Evolutionary conservation across 2,888 invertebrate genomes (phyloP).

Genomic region (Morpho achilles): DNA sequence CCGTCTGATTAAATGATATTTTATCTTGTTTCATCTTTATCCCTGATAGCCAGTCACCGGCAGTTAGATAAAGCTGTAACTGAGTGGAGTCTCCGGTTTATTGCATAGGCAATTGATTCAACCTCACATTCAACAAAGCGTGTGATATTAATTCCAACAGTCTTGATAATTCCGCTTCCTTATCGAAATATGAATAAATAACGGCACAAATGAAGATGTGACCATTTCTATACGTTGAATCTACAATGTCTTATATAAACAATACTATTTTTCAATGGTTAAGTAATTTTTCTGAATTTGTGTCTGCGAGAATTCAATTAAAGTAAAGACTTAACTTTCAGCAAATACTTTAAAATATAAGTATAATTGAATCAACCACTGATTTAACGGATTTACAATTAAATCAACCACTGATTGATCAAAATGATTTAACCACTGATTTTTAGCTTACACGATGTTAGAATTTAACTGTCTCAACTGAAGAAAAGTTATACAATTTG

Average conservation of each 20-base stretch:
- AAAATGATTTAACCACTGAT: no score
- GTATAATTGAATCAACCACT: no score
- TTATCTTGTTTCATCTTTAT: slow-evolving; percentile 21
- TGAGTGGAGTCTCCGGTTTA: slow-evolving; percentile 31
- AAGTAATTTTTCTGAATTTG: no score
- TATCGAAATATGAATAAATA: slow-evolving; percentile 31
- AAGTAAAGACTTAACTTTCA: no score
- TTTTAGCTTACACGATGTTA: no score
- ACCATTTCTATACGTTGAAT: slow-evolving; percentile 28
- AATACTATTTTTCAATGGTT: slow-evolving; percentile 20
- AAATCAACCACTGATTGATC: no score
- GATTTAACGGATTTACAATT: no score
- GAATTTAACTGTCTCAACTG: no score
- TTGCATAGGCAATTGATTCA: slow-evolving; percentile 39
- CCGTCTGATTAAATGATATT: not conserved
- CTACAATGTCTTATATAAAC: slow-evolving; percentile 24
- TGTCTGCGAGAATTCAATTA: no score
- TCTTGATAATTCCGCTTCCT: slow-evolving; percentile 35
- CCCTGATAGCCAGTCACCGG: slow-evolving; percentile 20
- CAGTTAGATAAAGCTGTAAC: slow-evolving; percentile 22
- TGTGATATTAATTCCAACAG: slow-evolving; percentile 35
- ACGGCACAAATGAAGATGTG: slow-evolving; percentile 31
- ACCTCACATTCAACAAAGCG: slow-evolving; percentile 34
- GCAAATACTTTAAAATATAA: no score
- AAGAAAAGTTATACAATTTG: no score